Evolutionary conservation across 92 coral and sea anemone genomes (phyloP), one percentile per base, ranked within the genome.

Genomic region (Actinostola sp.): DNA sequence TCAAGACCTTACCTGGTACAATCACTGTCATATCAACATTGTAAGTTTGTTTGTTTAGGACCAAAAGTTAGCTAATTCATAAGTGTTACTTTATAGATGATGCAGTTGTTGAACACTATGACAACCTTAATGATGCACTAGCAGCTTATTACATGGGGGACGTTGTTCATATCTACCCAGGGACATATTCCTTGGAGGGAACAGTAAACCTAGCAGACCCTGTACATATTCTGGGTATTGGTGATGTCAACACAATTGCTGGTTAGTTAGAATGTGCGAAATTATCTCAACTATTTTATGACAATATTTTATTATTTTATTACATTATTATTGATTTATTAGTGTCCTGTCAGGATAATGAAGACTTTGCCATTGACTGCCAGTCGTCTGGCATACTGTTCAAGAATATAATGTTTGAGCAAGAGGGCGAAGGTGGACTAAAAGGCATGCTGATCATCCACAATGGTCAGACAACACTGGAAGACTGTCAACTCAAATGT

Each of bases 121-220:
- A 80, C 9, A 72, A 80, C 73, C 74, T 88, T 53, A 90, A 75
- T 35, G 84, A 78, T 34, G 98, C 97, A 32, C 29, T 93, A 4
- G 81, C 65, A 27, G 78, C 75, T 46, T 87, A 89, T 46, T 73
- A 78, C 31, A 73, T 63, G 17, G 92, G 96, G 57, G 98, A 93
- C 73, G 82, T 78, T 25, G 82, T 93, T 21, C 72, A 81, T 43
- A 79, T 93, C n/a, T 75, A 91, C 67, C 87, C 93, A 70, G 97
- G 98, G 43, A 71, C 57, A 23, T 84, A 93, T 54, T 73, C 36
- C 52, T 64, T 91, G 3, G 79, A 75, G 17, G 81, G 75, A 15
- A 10, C 89, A 57, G 60, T 91, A 62, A 63, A 63, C 26, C 78
- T 93, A 23, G 79, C 79, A 49, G 92, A 93, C 34, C 75, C 97